Base-by-base conservation (phyloP, 2,113 vertebrate genomes). In the Callocephalon fimbriatum region DNA sequence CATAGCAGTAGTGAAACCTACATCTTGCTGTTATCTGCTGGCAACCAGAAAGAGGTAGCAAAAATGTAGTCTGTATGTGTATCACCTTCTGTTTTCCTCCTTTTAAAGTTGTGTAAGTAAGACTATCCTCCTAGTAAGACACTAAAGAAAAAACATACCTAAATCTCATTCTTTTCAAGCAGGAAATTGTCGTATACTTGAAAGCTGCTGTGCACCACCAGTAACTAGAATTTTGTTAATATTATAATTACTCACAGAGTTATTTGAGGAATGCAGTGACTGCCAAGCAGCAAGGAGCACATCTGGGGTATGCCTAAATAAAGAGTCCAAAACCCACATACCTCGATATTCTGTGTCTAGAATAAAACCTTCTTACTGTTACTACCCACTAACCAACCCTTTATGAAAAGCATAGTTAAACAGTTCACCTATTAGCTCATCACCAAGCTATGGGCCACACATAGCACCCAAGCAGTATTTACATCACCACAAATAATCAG, bases 11-110 rank as follows among this genome's bases (percentile, higher is more conserved):
- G 38, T 86, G 45, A 96, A 96, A 93, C 29, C 21, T 86, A 87
- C 77, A 66, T 67, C 74, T 79, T 71, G 56, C 75, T 86, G 76
- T 96, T 96, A 96, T 54, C 85, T 94, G 42, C 82, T 83, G 74
- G 84, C 54, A 95, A 72, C 74, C 75, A 95, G 47, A 42, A 82
- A 80, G 54, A 88, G 42, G 90, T 56, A 91, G 38, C 35, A 62
- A 94, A 94, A 90, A 93, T 15, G 89, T 7, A 76, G 70, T 37
- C 32, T 65, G 15, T 37, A 12, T 54, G 37, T 22, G 4, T 31
- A 78, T 61, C 35, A 56, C 26, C 25, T 80, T 81, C 65, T 85
- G 8, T 38, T 90, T 86, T 74, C 51, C 23, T 91, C 38, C 66
- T 91, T 96, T 74, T 63, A 77, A 91, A 95, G 53, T 88, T 1